phyloP scores from a whole-genome alignment of 1,140 invertebrate species.

The Orussus abietinus region DNA sequence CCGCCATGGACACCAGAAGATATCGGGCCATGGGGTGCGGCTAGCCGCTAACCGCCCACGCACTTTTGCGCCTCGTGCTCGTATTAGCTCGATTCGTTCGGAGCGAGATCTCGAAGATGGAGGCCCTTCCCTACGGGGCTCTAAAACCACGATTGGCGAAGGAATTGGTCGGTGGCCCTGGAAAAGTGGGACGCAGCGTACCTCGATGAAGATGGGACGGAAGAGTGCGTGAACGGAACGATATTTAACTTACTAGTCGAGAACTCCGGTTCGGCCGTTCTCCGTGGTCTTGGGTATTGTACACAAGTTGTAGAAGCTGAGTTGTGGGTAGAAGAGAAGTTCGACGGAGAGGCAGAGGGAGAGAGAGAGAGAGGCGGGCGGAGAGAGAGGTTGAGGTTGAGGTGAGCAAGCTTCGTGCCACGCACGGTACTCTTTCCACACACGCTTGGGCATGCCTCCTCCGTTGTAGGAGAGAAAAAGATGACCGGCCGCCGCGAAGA shows the following conservation, averaged over 20 bases:
- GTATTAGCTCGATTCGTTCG: background rate
- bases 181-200: too few relatives aligned
- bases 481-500: conserved; percentile 22
- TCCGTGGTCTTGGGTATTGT: too few relatives aligned
- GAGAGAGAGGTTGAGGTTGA: conserved; percentile 22
- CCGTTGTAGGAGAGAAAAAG: conserved; percentile 15
- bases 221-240: too few relatives aligned
- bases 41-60: too few relatives aligned
- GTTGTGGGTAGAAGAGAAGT: background rate
- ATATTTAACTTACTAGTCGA: too few relatives aligned
- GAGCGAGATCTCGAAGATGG: background rate
- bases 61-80: background rate
- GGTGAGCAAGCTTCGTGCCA: conserved; percentile 11
- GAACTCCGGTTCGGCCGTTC: too few relatives aligned
- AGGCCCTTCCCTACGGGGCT: too few relatives aligned
- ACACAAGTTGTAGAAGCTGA: conserved; percentile 8
- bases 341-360: conserved; percentile 2
- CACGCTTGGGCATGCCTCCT: conserved; percentile 1
- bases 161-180: too few relatives aligned
- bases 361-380: conserved; percentile 13
- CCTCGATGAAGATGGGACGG: too few relatives aligned
- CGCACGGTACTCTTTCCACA: conserved; percentile 25
- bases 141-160: too few relatives aligned
- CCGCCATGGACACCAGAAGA: too few relatives aligned
- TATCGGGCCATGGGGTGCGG: too few relatives aligned